A percentile compares a stretch with the other conserved stretches of the same genome.
These are phyloP conservation scores for Hypsibius dujardini DNA, from an alignment of 1,140 invertebrate genomes.

Conservation along the genomic window DNA sequence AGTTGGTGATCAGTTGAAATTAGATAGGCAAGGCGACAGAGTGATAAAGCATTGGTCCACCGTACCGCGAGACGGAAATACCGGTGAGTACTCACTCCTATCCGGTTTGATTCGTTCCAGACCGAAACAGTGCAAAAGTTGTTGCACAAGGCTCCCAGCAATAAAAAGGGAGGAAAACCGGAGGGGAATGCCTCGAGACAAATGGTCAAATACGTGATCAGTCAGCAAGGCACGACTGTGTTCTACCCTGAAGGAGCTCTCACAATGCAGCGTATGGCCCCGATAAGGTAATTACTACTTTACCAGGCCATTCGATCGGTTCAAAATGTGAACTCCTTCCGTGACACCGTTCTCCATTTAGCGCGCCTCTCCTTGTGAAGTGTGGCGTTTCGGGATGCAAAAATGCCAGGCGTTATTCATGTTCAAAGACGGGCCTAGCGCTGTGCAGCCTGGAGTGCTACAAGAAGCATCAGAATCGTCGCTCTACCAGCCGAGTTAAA, in stretches of 20 bases:
- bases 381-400: constrained; percentile 54
- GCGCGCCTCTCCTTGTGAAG: not conserved
- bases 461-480: too few species aligned
- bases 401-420: constrained; percentile 61
- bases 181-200: constrained; percentile 19
- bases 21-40: not conserved
- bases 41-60: not conserved
- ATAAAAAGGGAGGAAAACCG: constrained; percentile 77
- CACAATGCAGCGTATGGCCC: constrained; percentile 20
- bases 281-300: too few species aligned
- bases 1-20: constrained; percentile 19
- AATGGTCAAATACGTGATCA: constrained; percentile 20
- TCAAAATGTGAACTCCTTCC: too few species aligned
- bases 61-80: not conserved
- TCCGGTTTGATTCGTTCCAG: constrained; percentile 21
- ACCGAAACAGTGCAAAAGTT: constrained; percentile 1
- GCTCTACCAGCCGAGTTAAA: too few species aligned
- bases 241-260: constrained; percentile 18
- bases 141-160: constrained; percentile 28
- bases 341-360: too few species aligned
- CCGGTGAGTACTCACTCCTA: constrained; percentile 10
- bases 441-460: constrained; percentile 72
- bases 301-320: too few species aligned
- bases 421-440: constrained; percentile 59
- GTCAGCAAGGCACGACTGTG: constrained; percentile 17